Conservation (phyloP, 2,113 vertebrate species). For the Indri indri region DNA sequence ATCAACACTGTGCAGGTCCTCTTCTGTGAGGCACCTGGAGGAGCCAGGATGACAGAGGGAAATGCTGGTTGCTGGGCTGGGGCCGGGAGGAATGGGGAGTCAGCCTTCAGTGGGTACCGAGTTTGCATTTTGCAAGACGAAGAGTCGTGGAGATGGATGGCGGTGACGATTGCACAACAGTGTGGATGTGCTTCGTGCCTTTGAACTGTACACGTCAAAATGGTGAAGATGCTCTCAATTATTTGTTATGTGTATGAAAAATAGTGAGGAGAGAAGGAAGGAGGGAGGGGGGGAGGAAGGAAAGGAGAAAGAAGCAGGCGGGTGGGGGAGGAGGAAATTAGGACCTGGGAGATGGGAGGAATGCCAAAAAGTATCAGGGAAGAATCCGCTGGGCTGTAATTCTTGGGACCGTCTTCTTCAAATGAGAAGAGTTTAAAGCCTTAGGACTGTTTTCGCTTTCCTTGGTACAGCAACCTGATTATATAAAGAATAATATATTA, state of each 20-base stretch:
- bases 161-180: fast-evolving
- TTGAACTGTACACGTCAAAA: background rate
- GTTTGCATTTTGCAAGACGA: background rate
- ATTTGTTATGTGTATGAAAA: background rate
- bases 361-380: background rate
- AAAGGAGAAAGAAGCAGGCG: too few relatives aligned
- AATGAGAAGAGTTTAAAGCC: background rate
- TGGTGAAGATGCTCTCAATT: too few relatives aligned
- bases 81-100: background rate
- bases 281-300: too few relatives aligned
- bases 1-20: background rate
- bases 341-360: background rate
- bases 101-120: background rate
- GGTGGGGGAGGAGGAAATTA: background rate
- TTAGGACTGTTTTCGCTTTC: background rate
- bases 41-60: background rate
- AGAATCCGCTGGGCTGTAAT: background rate
- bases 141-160: background rate
- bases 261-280: too few relatives aligned
- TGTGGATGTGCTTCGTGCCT: too few relatives aligned
- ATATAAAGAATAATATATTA: background rate
- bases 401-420: background rate
- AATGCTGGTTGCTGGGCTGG: background rate
- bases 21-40: fast-evolving
- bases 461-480: background rate